Evolutionary conservation across 2,888 invertebrate genomes (phyloP), one percentile per base, ranked within the genome.

Genomic region (Xestia ashworthii): DNA sequence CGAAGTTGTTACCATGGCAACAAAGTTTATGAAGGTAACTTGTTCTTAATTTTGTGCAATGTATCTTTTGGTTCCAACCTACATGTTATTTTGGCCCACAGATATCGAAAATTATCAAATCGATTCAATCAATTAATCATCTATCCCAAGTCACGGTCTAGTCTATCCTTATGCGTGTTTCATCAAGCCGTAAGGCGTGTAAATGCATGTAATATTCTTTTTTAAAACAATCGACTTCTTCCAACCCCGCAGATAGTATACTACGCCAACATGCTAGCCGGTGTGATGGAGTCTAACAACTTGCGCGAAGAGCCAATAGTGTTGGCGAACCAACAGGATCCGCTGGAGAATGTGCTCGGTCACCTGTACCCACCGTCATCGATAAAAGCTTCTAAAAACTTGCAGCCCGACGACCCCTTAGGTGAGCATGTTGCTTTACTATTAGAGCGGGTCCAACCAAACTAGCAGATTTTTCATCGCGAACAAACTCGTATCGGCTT

Each of bases 251-350:
- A 98, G 98, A 98, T 99, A 94, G 97, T 98, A 55, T 99, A 98
- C 93, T 99, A 98, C 94, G 99, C 99, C 22, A 99, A 98, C 93
- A 98, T 99, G 93, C 92, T 99, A 86, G 99, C 99, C 5, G 99
- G 99, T 3, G 97, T 97, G 75, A 95, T 98, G 93, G 98, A 98
- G 90, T 95, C 97, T 0, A 97, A 97, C 48, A 97, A 97, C 14
- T 93, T 97, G 32, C 93, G 97, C 8, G 97, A 97, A 78, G 97
- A 97, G 84, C 97, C 97, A 5, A 93, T 96, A 50, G 96, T 95
- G 72, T 90, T 95, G 65, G 89, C 94, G 0, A 95, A 93, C 83
- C 95, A 95, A 74, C 91, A 95, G 73, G 97, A 97, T 88, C 95
- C 96, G 0, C 89, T 97, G 22, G 95, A 96, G 8, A 96, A 97